Conservation (phyloP, 2,888 invertebrate species). For the Acanthosepion lycidas region DNA sequence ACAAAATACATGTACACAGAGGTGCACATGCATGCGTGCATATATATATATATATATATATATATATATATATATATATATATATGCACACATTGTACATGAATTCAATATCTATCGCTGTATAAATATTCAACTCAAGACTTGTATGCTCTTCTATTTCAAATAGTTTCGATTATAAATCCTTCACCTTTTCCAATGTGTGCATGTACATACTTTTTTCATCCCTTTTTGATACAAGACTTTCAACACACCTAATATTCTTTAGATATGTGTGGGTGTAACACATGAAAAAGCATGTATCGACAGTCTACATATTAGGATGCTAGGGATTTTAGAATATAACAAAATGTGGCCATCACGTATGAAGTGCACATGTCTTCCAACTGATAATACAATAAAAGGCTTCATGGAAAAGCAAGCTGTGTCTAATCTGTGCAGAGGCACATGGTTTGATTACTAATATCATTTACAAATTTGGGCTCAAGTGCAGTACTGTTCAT, state of each 20-base stretch:
- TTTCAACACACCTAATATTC: neutral
- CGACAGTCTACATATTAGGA: neutral
- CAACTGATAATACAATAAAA: neutral
- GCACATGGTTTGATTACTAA: slow-evolving; percentile 33
- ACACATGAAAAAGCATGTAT: neutral
- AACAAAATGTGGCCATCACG: slow-evolving; percentile 45
- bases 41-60: neutral
- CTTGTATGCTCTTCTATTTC: neutral
- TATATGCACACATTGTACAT: neutral
- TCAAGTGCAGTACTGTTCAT: neutral
- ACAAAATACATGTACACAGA: neutral
- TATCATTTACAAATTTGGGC: neutral
- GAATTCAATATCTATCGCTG: neutral
- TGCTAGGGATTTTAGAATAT: neutral
- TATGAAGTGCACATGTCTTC: slow-evolving; percentile 46
- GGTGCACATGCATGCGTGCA: neutral
- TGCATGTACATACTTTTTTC: neutral
- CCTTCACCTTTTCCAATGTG: neutral
- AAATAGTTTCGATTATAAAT: neutral
- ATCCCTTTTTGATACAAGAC: neutral
- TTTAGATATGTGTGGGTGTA: neutral
- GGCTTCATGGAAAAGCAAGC: slow-evolving; percentile 4
- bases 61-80: neutral
- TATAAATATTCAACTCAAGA: neutral
- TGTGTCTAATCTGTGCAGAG: neutral